A percentile compares a stretch with the other conserved stretches of the same genome.
Conservation (phyloP, 2,113 vertebrate species). For the Hiodon tergisus region DNA sequence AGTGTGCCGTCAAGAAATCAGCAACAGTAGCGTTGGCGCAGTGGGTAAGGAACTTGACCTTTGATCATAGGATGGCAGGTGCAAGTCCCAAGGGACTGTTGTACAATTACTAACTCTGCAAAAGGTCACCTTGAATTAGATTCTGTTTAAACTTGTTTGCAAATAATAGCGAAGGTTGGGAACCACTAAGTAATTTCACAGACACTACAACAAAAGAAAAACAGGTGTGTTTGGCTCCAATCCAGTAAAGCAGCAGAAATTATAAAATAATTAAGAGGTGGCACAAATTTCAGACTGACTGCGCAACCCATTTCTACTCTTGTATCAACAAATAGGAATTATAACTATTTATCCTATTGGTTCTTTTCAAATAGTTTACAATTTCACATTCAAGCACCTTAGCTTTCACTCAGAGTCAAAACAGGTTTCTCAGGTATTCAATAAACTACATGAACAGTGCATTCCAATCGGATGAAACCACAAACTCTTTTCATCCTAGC, state of each 20-base stretch:
- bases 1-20: neutral
- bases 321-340: neutral
- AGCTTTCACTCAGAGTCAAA: neutral
- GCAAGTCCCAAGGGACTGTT: no score
- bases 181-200: neutral
- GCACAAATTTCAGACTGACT: neutral
- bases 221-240: neutral
- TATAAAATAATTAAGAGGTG: neutral
- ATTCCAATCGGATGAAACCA: neutral
- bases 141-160: neutral
- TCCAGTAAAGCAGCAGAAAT: neutral
- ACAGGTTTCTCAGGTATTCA: no score
- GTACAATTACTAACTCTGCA: no score
- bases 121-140: no score
- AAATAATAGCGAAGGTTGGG: neutral
- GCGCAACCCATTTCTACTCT: neutral
- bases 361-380: neutral
- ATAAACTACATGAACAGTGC: neutral
- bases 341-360: neutral
- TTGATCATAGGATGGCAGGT: no score
- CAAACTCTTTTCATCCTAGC: neutral
- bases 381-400: neutral
- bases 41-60: no score
- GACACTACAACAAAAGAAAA: neutral
- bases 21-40: no score